Conservation (phyloP, 2,113 vertebrate genomes). For the Garra rufa region DNA sequence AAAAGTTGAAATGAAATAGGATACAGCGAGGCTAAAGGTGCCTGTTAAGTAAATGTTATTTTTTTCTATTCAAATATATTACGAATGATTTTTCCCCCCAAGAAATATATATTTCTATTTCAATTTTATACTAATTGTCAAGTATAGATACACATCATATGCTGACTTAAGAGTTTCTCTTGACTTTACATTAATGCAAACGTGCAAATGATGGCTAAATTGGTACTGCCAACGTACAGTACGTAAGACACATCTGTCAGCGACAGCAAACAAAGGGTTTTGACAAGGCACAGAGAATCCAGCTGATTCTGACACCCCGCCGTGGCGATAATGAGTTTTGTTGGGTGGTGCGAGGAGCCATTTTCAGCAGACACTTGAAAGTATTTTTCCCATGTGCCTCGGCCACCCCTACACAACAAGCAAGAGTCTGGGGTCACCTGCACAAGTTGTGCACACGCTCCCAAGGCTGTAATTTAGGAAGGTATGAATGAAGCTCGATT, state of each 20-base stretch:
- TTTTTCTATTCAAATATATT: background rate
- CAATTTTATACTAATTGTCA: background rate
- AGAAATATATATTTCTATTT: too few relatives aligned
- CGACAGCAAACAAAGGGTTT: constrained; percentile 14
- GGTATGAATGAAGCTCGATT: constrained; percentile 59
- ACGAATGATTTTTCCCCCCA: background rate
- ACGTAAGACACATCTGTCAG: constrained; percentile 6
- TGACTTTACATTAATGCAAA: background rate
- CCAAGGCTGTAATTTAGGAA: constrained; percentile 57
- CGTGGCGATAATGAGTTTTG: constrained; percentile 46
- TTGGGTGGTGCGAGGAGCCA: constrained; percentile 24
- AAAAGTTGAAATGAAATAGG: background rate
- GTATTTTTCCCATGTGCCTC: constrained; percentile 34
- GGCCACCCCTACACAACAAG: background rate
- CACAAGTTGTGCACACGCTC: constrained; percentile 40
- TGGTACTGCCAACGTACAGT: background rate
- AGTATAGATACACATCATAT: background rate
- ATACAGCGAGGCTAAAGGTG: background rate
- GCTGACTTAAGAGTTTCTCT: background rate
- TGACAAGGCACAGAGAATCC: constrained; percentile 27
- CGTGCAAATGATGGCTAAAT: constrained; percentile 10
- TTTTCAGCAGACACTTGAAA: constrained; percentile 41
- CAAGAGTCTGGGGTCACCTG: constrained; percentile 37
- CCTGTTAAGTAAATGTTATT: background rate
- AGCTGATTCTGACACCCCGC: constrained; percentile 27